Evolutionary conservation across 2,797 vertebrate species (phyloP).

Genomic region (Morus bassanus): DNA sequence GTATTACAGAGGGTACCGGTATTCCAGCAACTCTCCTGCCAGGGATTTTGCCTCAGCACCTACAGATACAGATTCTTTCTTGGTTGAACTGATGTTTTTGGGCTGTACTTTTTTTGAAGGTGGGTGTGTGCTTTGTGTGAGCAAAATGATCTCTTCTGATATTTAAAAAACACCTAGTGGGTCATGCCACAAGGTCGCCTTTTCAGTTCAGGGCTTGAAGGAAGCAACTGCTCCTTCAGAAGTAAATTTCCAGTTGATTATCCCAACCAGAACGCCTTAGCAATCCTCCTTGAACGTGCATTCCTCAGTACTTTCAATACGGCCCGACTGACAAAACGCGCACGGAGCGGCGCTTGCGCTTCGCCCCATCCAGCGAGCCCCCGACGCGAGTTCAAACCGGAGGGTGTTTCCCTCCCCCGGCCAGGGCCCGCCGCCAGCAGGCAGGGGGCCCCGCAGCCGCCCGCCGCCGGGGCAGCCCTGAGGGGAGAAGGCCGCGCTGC

Average conservation of each 20-base stretch:
- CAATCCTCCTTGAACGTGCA: fast-evolving
- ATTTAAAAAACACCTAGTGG: background rate
- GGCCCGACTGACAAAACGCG: too few species aligned
- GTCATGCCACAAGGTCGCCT: background rate
- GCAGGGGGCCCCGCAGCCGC: background rate
- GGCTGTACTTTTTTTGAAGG: background rate
- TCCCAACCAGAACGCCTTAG: background rate
- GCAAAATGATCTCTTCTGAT: background rate
- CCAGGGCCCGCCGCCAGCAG: fast-evolving
- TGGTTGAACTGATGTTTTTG: background rate
- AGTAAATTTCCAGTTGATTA: background rate
- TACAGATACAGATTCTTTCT: background rate
- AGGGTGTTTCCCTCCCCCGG: fast-evolving
- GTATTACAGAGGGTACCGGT: background rate
- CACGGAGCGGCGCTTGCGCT: background rate
- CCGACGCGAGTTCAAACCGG: fast-evolving
- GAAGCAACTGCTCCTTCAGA: background rate
- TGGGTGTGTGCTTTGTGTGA: background rate
- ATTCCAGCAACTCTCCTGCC: background rate
- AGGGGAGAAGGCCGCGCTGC: background rate
- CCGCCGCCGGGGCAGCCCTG: background rate
- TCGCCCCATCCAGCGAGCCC: fast-evolving
- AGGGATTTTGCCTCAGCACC: background rate
- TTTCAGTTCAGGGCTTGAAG: background rate
- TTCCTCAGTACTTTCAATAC: background rate